Evolutionary conservation across 2,797 vertebrate species (phyloP).

Genomic region (Gymnocypris eckloni): DNA sequence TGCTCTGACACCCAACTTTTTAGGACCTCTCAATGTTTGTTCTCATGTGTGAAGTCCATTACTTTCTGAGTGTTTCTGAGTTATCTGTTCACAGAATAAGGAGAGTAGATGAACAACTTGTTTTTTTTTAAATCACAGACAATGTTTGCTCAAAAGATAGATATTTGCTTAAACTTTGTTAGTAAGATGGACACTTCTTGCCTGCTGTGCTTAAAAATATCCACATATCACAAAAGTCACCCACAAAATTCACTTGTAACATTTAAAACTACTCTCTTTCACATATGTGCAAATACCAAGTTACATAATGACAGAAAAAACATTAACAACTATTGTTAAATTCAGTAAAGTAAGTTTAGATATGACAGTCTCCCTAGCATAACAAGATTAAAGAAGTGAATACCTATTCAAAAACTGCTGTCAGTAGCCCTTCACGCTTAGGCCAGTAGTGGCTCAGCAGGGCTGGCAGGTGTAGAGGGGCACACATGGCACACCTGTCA

Average conservation of each 20-base stretch:
- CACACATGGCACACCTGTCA: constrained; percentile 79
- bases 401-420: constrained; percentile 39
- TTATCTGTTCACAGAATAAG: not conserved
- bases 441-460: constrained; percentile 50
- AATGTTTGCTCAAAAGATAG: not conserved
- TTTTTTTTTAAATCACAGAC: not conserved
- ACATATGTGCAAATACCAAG: not conserved
- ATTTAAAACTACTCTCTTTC: not conserved
- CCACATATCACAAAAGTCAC: not conserved
- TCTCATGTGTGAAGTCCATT: not conserved
- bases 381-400: constrained; percentile 41
- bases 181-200: not conserved
- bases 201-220: not conserved
- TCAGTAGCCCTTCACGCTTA: constrained; percentile 52
- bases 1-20: constrained; percentile 30
- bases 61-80: not conserved
- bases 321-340: not conserved
- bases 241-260: not conserved
- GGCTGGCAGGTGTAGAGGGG: constrained; percentile 62
- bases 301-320: not conserved
- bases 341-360: not conserved
- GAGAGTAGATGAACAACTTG: not conserved
- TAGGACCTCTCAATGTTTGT: not conserved
- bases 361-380: not conserved
- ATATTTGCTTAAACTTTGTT: constrained; percentile 3